phyloP scores from a whole-genome alignment of 2,888 invertebrate genomes.

The Lumbricus terrestris region DNA sequence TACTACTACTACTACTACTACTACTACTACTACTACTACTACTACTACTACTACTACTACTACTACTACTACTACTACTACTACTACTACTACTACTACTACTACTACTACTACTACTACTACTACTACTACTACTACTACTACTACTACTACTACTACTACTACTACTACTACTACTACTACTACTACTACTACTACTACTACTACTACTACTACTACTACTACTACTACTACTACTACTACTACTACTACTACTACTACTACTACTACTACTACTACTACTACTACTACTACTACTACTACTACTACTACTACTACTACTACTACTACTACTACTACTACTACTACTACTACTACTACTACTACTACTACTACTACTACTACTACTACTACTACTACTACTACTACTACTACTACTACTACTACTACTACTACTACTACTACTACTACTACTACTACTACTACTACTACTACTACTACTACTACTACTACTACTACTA shows the following conservation, averaged over 20 bases:
- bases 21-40: slow-evolving; percentile 18
- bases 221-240: slow-evolving; percentile 23
- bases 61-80: slow-evolving; percentile 23
- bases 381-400: slow-evolving; percentile 32
- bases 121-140: slow-evolving; percentile 23
- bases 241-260: slow-evolving; percentile 19
- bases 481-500: slow-evolving; percentile 23
- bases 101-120: slow-evolving; percentile 20
- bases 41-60: slow-evolving; percentile 23
- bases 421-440: slow-evolving; percentile 15
- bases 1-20: slow-evolving; percentile 25
- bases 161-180: slow-evolving; percentile 20
- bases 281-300: slow-evolving; percentile 24
- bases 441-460: slow-evolving; percentile 21
- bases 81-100: slow-evolving; percentile 21
- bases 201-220: slow-evolving; percentile 23
- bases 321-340: slow-evolving; percentile 28
- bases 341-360: slow-evolving; percentile 28
- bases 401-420: slow-evolving; percentile 24
- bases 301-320: slow-evolving; percentile 26
- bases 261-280: slow-evolving; percentile 24
- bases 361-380: slow-evolving; percentile 26
- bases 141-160: slow-evolving; percentile 23
- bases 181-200: slow-evolving; percentile 21
- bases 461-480: slow-evolving; percentile 23